Conservation (phyloP, 2,888 invertebrate genomes). For the Noctua comes region DNA sequence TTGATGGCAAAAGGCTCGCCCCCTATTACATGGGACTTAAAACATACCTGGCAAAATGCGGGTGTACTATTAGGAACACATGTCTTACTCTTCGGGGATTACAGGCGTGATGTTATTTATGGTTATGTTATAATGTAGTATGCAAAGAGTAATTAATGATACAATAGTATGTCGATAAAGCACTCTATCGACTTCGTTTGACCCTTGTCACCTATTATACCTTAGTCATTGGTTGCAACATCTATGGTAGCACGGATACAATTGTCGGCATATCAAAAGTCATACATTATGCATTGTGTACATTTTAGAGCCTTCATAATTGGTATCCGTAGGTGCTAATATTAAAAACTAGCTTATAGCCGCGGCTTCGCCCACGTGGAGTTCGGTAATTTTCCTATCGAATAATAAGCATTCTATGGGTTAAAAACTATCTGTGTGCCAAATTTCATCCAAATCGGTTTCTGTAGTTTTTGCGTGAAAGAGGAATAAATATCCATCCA, state of each 20-base stretch:
- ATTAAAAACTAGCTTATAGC: neutral
- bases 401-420: neutral
- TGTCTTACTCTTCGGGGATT: neutral
- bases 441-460: neutral
- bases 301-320: constrained; percentile 4
- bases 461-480: neutral
- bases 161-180: neutral
- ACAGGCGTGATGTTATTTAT: too few species aligned
- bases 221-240: constrained; percentile 28
- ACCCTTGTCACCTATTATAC: constrained; percentile 22
- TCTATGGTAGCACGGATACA: constrained; percentile 10
- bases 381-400: neutral
- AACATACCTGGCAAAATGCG: too few species aligned
- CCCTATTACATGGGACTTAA: too few species aligned
- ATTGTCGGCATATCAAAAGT: constrained; percentile 15
- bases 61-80: too few species aligned
- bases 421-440: neutral
- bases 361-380: neutral
- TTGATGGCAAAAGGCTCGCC: too few species aligned
- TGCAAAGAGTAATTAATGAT: neutral
- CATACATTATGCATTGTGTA: constrained; percentile 24
- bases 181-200: constrained; percentile 21
- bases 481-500: neutral
- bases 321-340: neutral
- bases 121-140: neutral